Percentiles rank a stretch among this genome's conserved stretches.
phyloP scores from a whole-genome alignment of 2,888 invertebrate species.

The Xiphydria camelus region DNA sequence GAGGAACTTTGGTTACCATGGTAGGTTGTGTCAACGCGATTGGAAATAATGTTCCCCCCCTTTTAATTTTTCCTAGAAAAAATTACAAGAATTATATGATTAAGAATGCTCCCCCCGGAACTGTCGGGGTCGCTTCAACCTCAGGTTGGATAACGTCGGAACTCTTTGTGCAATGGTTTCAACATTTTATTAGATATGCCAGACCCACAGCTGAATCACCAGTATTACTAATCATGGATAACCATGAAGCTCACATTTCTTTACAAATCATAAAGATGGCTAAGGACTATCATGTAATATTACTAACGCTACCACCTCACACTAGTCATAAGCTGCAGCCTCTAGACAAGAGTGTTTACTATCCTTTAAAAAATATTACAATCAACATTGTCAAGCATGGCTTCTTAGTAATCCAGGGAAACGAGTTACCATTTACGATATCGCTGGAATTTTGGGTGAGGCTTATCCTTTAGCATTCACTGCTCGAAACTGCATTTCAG shows the following conservation, averaged over 20 bases:
- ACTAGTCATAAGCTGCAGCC: constrained; percentile 32
- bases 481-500: no score
- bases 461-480: constrained; percentile 35
- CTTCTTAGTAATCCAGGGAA: constrained; percentile 30
- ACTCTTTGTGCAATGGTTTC: constrained; percentile 42
- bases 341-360: constrained; percentile 39
- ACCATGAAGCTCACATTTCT: constrained; percentile 28
- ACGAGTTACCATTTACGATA: constrained; percentile 24
- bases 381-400: constrained; percentile 36
- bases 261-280: constrained; percentile 29
- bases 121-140: constrained; percentile 32
- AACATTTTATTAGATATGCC: constrained; percentile 25
- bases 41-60: constrained; percentile 43
- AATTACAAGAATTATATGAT: constrained; percentile 42
- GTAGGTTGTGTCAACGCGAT: constrained; percentile 38
- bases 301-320: constrained; percentile 32
- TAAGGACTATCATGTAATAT: constrained; percentile 25
- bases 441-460: constrained; percentile 29
- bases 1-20: constrained; percentile 31
- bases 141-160: constrained; percentile 44
- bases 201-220: constrained; percentile 27
- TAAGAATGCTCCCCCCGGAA: constrained; percentile 38
- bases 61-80: no score
- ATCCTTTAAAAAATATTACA: constrained; percentile 45
- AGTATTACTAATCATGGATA: constrained; percentile 31